Percentiles rank a stretch among this genome's conserved stretches.
These are phyloP conservation scores for Triplophysa bombifrons DNA, from an alignment of 2,797 vertebrate genomes.

Conservation along the genomic window DNA sequence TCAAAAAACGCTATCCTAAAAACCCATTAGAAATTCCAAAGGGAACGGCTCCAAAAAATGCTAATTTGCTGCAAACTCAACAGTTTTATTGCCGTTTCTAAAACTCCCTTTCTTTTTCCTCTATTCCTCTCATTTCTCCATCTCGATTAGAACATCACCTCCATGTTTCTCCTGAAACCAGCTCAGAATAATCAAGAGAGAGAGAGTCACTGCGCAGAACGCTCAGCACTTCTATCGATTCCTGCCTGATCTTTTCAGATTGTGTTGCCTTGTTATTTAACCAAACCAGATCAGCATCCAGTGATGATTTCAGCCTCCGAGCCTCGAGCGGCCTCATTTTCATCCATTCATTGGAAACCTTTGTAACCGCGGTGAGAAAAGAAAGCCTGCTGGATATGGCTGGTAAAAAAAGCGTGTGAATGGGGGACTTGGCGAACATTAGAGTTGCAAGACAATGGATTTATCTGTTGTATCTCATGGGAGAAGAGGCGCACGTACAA, in stretches of 20 bases:
- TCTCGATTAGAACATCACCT: slow-evolving; percentile 14
- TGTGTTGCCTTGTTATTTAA: slow-evolving; percentile 17
- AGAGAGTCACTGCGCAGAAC: slow-evolving; percentile 1
- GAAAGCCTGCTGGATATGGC: background rate
- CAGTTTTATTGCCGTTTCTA: background rate
- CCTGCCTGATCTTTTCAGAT: slow-evolving; percentile 23
- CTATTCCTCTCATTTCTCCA: background rate
- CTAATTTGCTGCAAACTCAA: background rate
- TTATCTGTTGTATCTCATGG: slow-evolving; percentile 8
- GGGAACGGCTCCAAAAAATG: background rate
- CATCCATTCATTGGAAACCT: background rate
- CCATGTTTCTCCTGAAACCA: slow-evolving; percentile 3
- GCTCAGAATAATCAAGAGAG: slow-evolving; percentile 1
- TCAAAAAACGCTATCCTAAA: background rate
- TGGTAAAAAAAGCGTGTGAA: background rate
- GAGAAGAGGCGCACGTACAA: background rate
- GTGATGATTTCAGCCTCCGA: background rate
- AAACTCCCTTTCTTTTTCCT: background rate
- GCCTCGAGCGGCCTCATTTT: slow-evolving; percentile 20
- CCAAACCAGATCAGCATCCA: slow-evolving; percentile 6
- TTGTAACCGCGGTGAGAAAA: background rate
- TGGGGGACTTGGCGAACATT: background rate
- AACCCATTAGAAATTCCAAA: background rate
- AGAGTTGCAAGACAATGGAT: background rate
- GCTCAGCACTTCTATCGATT: slow-evolving; percentile 16